Conservation (phyloP, 2,888 invertebrate species). For the Hemicrepidius hirtus region DNA sequence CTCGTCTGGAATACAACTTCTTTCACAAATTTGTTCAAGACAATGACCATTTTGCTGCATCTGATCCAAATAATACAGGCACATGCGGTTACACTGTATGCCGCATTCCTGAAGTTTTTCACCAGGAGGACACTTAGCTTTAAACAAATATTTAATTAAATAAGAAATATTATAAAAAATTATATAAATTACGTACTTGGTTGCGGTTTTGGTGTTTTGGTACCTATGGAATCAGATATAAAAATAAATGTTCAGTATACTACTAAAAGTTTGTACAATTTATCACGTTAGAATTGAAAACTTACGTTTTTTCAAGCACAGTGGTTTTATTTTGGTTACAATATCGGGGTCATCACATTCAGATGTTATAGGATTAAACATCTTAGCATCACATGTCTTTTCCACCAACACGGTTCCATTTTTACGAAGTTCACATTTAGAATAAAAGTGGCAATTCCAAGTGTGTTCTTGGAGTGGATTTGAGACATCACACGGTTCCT, state of each 20-base stretch:
- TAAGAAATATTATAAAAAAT: too few relatives aligned
- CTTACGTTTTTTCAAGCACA: not conserved
- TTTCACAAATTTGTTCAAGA: slow-evolving; percentile 69
- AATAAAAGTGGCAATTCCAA: slow-evolving; percentile 80
- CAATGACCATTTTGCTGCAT: slow-evolving; percentile 72
- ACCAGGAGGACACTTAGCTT: slow-evolving; percentile 73
- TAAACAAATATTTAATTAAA: too few relatives aligned
- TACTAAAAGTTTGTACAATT: too few relatives aligned
- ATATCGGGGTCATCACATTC: too few relatives aligned
- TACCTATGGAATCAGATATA: too few relatives aligned
- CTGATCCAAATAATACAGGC: slow-evolving; percentile 77
- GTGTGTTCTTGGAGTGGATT: slow-evolving; percentile 71
- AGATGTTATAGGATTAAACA: slow-evolving; percentile 74
- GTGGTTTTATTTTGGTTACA: too few relatives aligned
- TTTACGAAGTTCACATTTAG: slow-evolving; percentile 69
- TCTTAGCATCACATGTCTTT: slow-evolving; percentile 79
- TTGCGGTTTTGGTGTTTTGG: too few relatives aligned
- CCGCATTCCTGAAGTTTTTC: slow-evolving; percentile 80
- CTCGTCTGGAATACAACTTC: slow-evolving; percentile 64
- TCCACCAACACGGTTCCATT: slow-evolving; percentile 71
- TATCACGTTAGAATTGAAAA: too few relatives aligned
- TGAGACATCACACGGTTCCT: slow-evolving; percentile 69
- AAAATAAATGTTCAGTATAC: too few relatives aligned
- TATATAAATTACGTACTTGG: too few relatives aligned
- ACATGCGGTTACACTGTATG: slow-evolving; percentile 82